Percentiles rank a stretch among this genome's conserved stretches.
Conservation (phyloP, 1,140 invertebrate genomes). For the Patella vulgata region DNA sequence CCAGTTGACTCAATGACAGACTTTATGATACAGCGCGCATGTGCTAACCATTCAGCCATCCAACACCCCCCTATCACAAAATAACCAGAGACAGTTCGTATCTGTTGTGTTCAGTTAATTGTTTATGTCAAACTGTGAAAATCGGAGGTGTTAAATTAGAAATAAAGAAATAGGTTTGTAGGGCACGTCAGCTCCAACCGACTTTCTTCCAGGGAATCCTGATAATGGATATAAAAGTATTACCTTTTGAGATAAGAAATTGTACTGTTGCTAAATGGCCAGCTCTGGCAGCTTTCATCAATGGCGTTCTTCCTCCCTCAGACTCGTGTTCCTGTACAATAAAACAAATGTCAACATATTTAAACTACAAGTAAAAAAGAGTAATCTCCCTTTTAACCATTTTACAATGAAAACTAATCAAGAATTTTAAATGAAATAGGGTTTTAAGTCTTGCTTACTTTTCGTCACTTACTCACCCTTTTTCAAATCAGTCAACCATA, state of each 20-base stretch:
- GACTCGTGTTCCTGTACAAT: constrained; percentile 62
- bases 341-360: constrained; percentile 8
- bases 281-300: constrained; percentile 70
- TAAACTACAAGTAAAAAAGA: not conserved
- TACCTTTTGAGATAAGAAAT: constrained; percentile 67
- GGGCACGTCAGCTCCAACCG: no score
- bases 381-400: not conserved
- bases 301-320: constrained; percentile 68
- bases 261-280: constrained; percentile 69
- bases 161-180: no score
- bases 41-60: no score
- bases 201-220: not conserved
- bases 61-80: no score
- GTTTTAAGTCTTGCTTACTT: constrained; percentile 1
- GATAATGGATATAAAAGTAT: not conserved
- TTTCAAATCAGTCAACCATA: no score
- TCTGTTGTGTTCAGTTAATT: no score
- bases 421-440: not conserved
- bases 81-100: no score
- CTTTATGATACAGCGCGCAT: no score
- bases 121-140: no score
- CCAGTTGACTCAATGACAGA: no score
- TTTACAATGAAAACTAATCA: no score
- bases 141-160: no score
- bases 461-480: not conserved